Evolutionary conservation across 2,797 vertebrate species (phyloP), one percentile per base, ranked within the genome.

Genomic region (Harpagifer antarcticus): DNA sequence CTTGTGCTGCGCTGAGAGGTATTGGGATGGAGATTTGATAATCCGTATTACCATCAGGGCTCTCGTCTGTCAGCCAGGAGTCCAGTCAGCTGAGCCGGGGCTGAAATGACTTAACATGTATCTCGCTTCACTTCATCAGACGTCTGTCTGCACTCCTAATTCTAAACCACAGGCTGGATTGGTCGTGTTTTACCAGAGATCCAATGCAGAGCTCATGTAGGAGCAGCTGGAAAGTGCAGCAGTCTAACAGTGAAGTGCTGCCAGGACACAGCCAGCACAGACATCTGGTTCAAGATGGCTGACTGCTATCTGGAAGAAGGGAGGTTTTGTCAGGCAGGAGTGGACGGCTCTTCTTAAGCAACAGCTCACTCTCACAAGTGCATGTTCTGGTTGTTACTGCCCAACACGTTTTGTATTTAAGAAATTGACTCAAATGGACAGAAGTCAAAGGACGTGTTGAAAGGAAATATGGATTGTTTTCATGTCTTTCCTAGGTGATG

Each of bases 241-340:
- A 73, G 83, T 79, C 77, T 76, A 70, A 74, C 62, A 33, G 87
- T 89, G 92, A 86, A 89, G 87, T 87, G 91, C 90, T 93, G 92
- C 95, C 93, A 94, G 92, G 90, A 91, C 67, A 85, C 91, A 88
- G 87, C 77, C 82, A 88, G 81, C 86, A 54, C 53, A 68, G 90
- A 93, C 92, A 94, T 95, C 94, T 95, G 94, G 92, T 91, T 91
- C 87, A 93, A 93, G 92, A 95, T 94, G 94, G 91, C 91, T 52
- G 90, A 74, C 89, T 76, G 84, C 82, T 88, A 88, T 90, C 82
- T 89, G 90, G 83, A 94, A 94, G 92, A 94, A 94, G 92, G 86
- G 91, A 91, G 88, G 89, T 90, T 94, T 95, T 95, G 94, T 95
- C 73, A 66, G 85, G 83, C 81, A 86, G 77, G 88, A 93, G 88